phyloP scores from a whole-genome alignment of 2,113 vertebrate genomes.

The Carlito syrichta region DNA sequence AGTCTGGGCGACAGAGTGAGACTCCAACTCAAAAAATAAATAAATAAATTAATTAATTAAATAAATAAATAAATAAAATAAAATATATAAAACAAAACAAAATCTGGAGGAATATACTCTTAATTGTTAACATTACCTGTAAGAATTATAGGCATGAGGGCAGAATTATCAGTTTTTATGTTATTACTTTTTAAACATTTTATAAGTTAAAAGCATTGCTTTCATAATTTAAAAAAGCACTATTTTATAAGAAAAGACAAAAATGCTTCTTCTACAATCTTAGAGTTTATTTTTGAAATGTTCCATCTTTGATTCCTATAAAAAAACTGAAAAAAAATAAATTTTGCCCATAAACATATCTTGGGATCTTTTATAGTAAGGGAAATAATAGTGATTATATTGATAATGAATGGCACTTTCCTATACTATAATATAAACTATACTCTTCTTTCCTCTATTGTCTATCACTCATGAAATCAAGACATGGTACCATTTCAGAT shows the following conservation, averaged over 20 bases:
- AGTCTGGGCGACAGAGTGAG: no score
- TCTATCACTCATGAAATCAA: slow-evolving; percentile 14
- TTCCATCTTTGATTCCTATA: not conserved
- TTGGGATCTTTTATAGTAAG: not conserved
- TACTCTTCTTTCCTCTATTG: not conserved
- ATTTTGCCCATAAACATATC: not conserved
- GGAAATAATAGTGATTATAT: not conserved
- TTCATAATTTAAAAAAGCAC: slow-evolving; percentile 40
- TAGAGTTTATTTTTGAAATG: slow-evolving; percentile 20
- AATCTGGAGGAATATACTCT: not conserved
- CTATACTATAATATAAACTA: not conserved
- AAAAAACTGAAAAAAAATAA: not conserved
- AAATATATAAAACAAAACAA: not conserved
- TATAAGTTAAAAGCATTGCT: not conserved
- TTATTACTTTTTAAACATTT: not conserved
- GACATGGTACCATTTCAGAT: not conserved
- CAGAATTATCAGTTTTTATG: not conserved
- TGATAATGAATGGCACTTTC: not conserved
- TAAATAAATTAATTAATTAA: no score
- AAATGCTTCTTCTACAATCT: not conserved
- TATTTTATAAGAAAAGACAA: not conserved
- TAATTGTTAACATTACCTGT: not conserved
- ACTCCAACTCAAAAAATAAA: no score
- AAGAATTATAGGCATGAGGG: not conserved
- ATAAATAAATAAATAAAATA: no score